Evolutionary conservation across 2,888 invertebrate genomes (phyloP), one percentile per base, ranked within the genome.

Genomic region (Camptogramma bilineatum): DNA sequence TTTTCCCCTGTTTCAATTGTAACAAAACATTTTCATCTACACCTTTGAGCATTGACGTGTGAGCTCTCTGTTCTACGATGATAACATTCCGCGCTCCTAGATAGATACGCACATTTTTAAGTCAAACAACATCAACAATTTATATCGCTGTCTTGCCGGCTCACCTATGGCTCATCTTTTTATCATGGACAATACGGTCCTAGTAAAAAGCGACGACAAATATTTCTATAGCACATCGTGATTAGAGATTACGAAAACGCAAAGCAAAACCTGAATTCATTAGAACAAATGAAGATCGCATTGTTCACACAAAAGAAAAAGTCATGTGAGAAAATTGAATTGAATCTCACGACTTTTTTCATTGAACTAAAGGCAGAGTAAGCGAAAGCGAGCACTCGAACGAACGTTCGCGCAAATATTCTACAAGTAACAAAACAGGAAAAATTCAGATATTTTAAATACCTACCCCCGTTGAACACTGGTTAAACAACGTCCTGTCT

Each of bases 271-370:
- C 31, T 48, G 47, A 9, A 53, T 50, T 28, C 31, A 50, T 52
- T 44, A 52, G 8, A 54, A 51, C 54, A 66, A 60, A 63, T 58
- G 63, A 58, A 63, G 66, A 66, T 66, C 57, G 56, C 60, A 18
- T 58, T 63, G 51, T 60, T 53, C 51, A 42, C 52, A 54, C 65
- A 74, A 71, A 74, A 63, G 59, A 68, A 69, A 70, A 70, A 53
- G 48, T 65, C 46, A 59, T 73, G 70, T 70, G 75, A 74, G 74
- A 74, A 77, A 77, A 77, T 66, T 66, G 5, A 77, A 77, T 66
- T 66, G 5, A 72, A 65, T 81, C 81, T 72, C 80, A 81, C 78
- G 78, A 59, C 56, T 74, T 81, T 78, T 80, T 73, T 58, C 62
- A 58, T 53, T 56, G 39, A 50, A 47, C 39, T 55, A 51, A 72